phyloP scores from a whole-genome alignment of 1,140 invertebrate species.

The Calliphora vicina region DNA sequence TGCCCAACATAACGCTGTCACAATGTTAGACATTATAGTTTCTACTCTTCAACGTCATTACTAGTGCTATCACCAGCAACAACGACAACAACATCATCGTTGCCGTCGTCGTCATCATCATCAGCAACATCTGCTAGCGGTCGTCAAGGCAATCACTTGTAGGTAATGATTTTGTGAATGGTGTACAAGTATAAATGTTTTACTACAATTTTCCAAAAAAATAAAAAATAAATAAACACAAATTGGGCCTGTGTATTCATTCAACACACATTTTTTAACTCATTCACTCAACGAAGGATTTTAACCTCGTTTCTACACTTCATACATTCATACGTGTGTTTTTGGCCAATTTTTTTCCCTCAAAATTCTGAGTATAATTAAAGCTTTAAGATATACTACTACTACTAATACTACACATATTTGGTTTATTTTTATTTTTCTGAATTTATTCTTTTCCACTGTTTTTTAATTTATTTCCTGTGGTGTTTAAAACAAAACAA shows the following conservation, averaged over 20 bases:
- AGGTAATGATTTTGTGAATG: slow-evolving; percentile 32
- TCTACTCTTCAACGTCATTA: neutral
- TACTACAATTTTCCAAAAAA: neutral
- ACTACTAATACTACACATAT: no score
- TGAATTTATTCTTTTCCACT: neutral
- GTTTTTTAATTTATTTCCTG: slow-evolving; percentile 6
- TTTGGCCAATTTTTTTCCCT: no score
- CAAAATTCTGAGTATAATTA: no score
- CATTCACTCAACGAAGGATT: neutral
- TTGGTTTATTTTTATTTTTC: neutral
- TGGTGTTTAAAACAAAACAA: neutral
- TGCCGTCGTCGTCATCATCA: slow-evolving; percentile 10
- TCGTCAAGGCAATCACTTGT: slow-evolving; percentile 29
- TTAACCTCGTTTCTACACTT: neutral
- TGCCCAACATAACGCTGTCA: slow-evolving; percentile 25
- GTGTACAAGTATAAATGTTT: slow-evolving; percentile 12
- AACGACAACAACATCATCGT: neutral
- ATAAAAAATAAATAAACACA: neutral
- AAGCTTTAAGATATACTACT: no score
- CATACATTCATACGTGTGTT: neutral
- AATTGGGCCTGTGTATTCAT: neutral
- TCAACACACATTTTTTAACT: neutral
- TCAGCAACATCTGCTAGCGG: slow-evolving; percentile 31
- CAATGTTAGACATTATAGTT: slow-evolving; percentile 7
- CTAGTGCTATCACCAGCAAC: neutral